These are phyloP conservation scores for Callinectes sapidus DNA, from an alignment of 2,888 invertebrate species.

Conservation along the genomic window DNA sequence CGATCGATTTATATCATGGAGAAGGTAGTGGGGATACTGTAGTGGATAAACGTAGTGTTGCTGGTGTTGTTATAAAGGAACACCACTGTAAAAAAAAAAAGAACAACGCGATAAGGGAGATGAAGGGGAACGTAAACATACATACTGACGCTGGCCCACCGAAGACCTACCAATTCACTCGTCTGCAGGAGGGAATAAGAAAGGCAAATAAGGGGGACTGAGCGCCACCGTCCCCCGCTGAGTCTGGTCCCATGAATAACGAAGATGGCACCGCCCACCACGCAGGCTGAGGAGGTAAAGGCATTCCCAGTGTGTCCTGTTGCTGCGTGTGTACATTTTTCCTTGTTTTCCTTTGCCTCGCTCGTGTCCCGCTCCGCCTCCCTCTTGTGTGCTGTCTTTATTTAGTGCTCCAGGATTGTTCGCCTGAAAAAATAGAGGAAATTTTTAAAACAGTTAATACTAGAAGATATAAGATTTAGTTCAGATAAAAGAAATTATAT, in stretches of 20 bases:
- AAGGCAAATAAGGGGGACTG: slow-evolving; percentile 16
- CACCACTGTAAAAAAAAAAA: neutral
- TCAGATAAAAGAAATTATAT: neutral
- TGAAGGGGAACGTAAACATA: neutral
- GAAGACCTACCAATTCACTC: neutral
- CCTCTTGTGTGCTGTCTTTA: neutral
- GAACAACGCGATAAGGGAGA: neutral
- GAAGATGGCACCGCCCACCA: neutral
- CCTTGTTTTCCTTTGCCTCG: neutral
- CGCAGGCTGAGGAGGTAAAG: neutral
- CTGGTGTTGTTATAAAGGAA: neutral
- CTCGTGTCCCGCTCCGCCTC: neutral
- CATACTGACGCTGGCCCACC: neutral
- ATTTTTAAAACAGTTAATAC: neutral
- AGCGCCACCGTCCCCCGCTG: neutral
- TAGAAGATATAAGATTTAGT: neutral
- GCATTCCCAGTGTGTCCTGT: neutral
- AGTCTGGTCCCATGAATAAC: neutral
- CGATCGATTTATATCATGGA: neutral
- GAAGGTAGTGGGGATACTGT: neutral
- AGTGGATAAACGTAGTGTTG: neutral
- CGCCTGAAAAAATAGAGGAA: neutral
- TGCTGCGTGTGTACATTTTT: neutral
- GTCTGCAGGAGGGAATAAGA: neutral
- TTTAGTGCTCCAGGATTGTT: neutral